Base-by-base conservation (phyloP, 92 coral and sea anemone species). In the Palythoa heliodiscus region DNA sequence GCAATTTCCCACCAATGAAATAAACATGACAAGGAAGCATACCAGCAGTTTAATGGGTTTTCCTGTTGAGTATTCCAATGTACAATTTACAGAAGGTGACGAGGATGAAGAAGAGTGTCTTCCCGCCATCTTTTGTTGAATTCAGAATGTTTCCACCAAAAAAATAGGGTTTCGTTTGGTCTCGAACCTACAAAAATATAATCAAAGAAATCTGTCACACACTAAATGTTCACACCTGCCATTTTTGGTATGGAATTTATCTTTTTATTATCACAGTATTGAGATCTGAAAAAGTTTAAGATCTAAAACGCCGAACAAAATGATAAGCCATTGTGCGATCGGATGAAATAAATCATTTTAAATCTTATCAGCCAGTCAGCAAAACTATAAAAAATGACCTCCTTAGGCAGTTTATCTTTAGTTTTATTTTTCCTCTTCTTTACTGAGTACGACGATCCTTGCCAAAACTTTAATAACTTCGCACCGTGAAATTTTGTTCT, bases 1-100 rank as follows among this genome's bases (percentile, higher is more conserved):
- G 47, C 84, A 80, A 70, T 80, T 80, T 5, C 84, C 84, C 24
- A 80, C 43, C 39, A 80, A 68, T 22, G 84, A 66, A 52, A 80
- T 70, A 43, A 80, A 67, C 84, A 80, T 66, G 14, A 80, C 47
- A 9, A 67, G 35, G 61, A 80, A 80, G 22, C 66, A 80, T 11
- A 19, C 60, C 38, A 80, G 70, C 74, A 80, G 16, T 35, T 80
- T 80, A 54, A 80, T 63, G 13, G 84, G 74, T 66, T 80, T 80
- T 38, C 84, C 84, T 15, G 84, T 29, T 9, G 39, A 55, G 17
- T 66, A 1, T 22, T 48, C 47, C 15, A 23, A 2, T 7, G 84
- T 80, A 38, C 84, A 80, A 38, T 80, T 80, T 17, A 17, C 47
- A 47, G 47, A 43, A 24, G 35, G 9, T 14, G 60, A 61, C 14